Conservation (phyloP, 2,888 invertebrate species). For the Caenorhabditis angaria region DNA sequence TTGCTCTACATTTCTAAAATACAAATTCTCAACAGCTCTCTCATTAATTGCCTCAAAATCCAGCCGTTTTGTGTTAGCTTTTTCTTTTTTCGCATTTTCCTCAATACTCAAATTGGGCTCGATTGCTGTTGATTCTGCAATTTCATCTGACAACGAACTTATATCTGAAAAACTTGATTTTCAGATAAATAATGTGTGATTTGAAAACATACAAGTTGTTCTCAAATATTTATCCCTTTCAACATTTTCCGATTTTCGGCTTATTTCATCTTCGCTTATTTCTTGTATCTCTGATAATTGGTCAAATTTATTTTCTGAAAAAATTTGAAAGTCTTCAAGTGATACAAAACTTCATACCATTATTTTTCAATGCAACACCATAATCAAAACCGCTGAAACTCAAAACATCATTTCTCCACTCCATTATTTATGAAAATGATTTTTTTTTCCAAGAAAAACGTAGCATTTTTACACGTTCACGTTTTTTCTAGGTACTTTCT, state of each 20-base stretch:
- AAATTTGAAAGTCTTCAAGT: neutral
- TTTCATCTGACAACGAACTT: neutral
- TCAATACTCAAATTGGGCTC: neutral
- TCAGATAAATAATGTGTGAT: neutral
- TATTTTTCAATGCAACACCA: neutral
- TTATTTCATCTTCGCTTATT: neutral
- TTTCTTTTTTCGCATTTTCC: neutral
- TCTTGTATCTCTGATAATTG: too few species aligned
- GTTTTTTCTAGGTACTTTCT: neutral
- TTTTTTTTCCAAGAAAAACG: neutral
- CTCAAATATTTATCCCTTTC: neutral
- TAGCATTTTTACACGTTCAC: neutral
- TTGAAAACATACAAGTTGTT: neutral
- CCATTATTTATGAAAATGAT: conserved; percentile 1
- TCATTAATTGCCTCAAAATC: neutral
- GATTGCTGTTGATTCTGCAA: neutral
- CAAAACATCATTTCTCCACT: conserved; percentile 5
- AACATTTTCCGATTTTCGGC: neutral
- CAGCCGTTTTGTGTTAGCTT: neutral
- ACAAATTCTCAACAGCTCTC: conserved; percentile 1
- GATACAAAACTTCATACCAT: neutral
- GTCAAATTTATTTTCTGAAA: neutral
- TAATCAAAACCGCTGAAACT: conserved; percentile 13
- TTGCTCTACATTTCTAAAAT: conserved; percentile 10
- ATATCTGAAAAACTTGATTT: neutral